Evolutionary conservation across 2,888 invertebrate genomes (phyloP), one percentile per base, ranked within the genome.

Genomic region (Drosophila quinaria): DNA sequence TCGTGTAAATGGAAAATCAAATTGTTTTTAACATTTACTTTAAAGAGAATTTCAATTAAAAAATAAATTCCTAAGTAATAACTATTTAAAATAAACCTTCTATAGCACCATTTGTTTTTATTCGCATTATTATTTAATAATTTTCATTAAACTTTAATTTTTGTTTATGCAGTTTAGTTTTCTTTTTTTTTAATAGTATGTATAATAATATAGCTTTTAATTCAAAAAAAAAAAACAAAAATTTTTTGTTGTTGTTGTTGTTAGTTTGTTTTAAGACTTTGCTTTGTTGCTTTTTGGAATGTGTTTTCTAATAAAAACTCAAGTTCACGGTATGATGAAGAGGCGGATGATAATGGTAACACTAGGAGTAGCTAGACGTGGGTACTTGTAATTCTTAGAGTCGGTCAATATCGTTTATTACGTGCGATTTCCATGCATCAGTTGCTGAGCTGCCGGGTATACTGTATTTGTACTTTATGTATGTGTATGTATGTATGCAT

Each of bases 51-150:
- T 70, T 59, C n/a, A 74, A 62, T 69, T 60, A 70, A 70, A 61
- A 70, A 59, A 62, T 62, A 69, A 65, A 69, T 77, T 49, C 63
- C 75, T 90, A 87, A 71, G 33, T 82, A 77, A 77, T 67, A 76
- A 83, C 89, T 90, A 90, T 70, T 59, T 79, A 89, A 89, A 86
- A 90, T 88, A 85, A 89, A 88, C 90, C 90, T 90, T 89, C 90
- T 85, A 90, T 90, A 85, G 85, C 85, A 85, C 89, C 90, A 82
- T 88, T 85, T 85, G 81, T 87, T 85, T 89, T 84, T 89, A 74
- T 78, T 70, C 74, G 73, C 47, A 91, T 91, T 91, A 87, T 90
- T 90, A 87, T 80, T 70, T 77, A 71, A 66, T 70, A 65, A 61
- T 13, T 41, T 29, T 56, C 60, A 41, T 81, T 87, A 80, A 77